A percentile compares a stretch with the other conserved stretches of the same genome.
Evolutionary conservation across 2,888 invertebrate species (phyloP).

Genomic region (Brachyptera risi): DNA sequence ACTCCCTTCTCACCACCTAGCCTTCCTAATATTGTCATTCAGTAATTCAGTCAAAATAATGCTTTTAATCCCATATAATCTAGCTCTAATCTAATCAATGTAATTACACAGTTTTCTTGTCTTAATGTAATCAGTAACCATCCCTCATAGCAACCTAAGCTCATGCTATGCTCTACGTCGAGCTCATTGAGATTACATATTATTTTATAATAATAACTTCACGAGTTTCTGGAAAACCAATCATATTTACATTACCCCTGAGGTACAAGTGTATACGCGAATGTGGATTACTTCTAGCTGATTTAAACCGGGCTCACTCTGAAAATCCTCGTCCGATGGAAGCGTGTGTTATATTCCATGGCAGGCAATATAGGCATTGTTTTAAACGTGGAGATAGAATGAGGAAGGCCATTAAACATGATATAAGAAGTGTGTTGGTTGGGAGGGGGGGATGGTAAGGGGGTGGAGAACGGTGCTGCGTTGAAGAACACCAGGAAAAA

Average conservation of each 20-base stretch:
- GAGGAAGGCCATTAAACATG: constrained; percentile 24
- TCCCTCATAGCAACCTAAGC: constrained; percentile 1
- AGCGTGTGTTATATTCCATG: too few species aligned
- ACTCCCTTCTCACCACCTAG: not conserved
- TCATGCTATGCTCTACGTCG: too few species aligned
- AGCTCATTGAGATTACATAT: not conserved
- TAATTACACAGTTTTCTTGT: constrained; percentile 21
- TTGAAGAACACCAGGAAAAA: constrained; percentile 19
- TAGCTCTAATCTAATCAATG: constrained; percentile 19
- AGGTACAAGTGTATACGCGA: constrained; percentile 9
- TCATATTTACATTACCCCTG: constrained; percentile 26
- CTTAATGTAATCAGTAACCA: constrained; percentile 16
- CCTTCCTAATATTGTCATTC: constrained; percentile 6
- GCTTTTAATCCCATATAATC: constrained; percentile 6
- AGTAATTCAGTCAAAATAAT: constrained; percentile 3
- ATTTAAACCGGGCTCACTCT: not conserved
- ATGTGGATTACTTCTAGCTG: constrained; percentile 4
- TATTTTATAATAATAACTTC: constrained; percentile 21
- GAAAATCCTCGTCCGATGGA: too few species aligned
- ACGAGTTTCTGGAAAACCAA: constrained; percentile 18
- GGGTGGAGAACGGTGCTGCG: not conserved
- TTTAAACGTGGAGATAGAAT: constrained; percentile 25
- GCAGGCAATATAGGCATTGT: constrained; percentile 11
- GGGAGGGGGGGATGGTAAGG: constrained; percentile 8
- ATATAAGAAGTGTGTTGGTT: constrained; percentile 21